Conservation (phyloP, 2,888 invertebrate genomes). For the Phyllotreta cruciferae region DNA sequence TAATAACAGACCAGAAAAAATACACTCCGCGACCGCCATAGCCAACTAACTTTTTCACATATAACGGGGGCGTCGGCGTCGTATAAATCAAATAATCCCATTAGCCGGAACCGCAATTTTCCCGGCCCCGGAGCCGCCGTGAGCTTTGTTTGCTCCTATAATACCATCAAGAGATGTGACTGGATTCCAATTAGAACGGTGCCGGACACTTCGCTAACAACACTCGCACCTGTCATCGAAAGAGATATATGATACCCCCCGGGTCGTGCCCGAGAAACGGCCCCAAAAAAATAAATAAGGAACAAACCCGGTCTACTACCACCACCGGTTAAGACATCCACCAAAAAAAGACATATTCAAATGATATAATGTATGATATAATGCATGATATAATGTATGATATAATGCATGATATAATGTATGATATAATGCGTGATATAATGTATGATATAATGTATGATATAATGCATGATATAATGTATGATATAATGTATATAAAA, state of each 20-base stretch:
- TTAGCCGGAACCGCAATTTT: conserved; percentile 32
- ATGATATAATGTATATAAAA: too few species aligned
- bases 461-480: too few species aligned
- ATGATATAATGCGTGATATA: too few species aligned
- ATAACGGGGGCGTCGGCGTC: conserved; percentile 17
- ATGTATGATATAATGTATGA: too few species aligned
- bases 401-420: too few species aligned
- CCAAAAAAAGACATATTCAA: neutral
- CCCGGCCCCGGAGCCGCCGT: conserved; percentile 15
- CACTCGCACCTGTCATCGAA: conserved; percentile 39
- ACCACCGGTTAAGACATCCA: neutral
- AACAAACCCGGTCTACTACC: neutral
- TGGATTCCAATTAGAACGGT: conserved; percentile 39
- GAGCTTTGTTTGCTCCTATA: conserved; percentile 36
- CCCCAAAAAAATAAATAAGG: conserved; percentile 22
- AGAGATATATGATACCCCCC: conserved; percentile 36
- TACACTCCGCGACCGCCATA: conserved; percentile 5
- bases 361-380: too few species aligned
- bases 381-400: too few species aligned
- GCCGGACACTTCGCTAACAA: conserved; percentile 36
- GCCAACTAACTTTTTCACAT: conserved; percentile 22
- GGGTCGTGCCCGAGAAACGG: conserved; percentile 18
- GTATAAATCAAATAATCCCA: conserved; percentile 36
- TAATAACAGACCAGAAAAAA: conserved; percentile 3
- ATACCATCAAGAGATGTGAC: conserved; percentile 38